Percentiles rank a stretch among this genome's conserved stretches.
Evolutionary conservation across 2,113 vertebrate species (phyloP).

Genomic region (Symphodus melops): DNA sequence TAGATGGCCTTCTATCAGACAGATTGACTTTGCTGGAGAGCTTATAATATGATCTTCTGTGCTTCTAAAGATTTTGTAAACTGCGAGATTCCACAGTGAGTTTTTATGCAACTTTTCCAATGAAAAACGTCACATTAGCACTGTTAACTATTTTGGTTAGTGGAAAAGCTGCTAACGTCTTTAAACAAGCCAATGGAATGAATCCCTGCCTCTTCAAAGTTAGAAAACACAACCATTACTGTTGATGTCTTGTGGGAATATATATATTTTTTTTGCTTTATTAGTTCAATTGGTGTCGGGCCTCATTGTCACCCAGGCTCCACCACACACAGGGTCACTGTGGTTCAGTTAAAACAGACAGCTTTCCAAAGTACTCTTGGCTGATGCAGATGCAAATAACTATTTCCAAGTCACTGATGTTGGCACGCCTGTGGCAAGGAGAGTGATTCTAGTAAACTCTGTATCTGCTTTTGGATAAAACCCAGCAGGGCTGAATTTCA

Average conservation of each 20-base stretch:
- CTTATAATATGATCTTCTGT: no score
- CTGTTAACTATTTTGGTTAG: neutral
- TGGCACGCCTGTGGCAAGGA: conserved; percentile 21
- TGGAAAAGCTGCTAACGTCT: neutral
- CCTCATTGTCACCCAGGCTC: conserved; percentile 1
- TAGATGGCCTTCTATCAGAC: no score
- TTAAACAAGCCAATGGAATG: neutral
- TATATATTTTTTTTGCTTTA: neutral
- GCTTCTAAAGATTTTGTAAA: no score
- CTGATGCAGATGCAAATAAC: neutral
- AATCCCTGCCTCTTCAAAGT: neutral
- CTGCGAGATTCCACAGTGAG: neutral
- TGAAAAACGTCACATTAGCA: neutral
- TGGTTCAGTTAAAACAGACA: neutral
- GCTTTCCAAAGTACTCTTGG: neutral
- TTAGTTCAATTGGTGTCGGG: neutral
- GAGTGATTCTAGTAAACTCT: conserved; percentile 7
- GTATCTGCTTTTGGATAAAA: conserved; percentile 19
- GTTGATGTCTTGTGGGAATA: neutral
- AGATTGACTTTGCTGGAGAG: no score
- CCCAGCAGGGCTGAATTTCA: conserved; percentile 9
- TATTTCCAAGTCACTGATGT: conserved; percentile 26
- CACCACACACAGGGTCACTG: conserved; percentile 1
- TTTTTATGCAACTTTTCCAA: neutral
- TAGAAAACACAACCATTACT: neutral